Base-by-base conservation (phyloP, 2,888 invertebrate species). In the Nebria salina region DNA sequence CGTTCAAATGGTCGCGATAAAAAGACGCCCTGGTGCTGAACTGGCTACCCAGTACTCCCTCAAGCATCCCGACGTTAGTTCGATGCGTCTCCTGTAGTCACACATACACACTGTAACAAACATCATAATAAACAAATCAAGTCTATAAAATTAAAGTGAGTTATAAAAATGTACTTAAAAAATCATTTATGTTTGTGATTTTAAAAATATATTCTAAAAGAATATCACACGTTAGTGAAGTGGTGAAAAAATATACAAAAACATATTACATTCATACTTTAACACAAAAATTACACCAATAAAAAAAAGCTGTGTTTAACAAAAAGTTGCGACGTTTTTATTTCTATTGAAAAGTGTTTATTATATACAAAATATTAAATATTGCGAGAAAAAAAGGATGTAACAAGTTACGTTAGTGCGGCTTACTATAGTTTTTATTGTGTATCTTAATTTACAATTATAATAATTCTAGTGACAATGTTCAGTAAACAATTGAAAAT, bases 11-110 rank as follows among this genome's bases (percentile, higher is more conserved):
- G 65, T 8, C 15, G 20, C 73, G 81, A 72, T 81, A 81, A 76
- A 54, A 81, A 81, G 81, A 73, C 81, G 81, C 73, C 76, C 76
- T 76, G 76, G 65, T 75, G 54, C 66, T 75, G 26, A 42, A 26
- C 76, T 42, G 65, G 54, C 54, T 54, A 20, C 76, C 72, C 81
- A 76, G 81, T 81, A 54, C 68, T 68, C 72, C 81, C 76, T 42
- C 65, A 76, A 65, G 80, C 80, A 75, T 68, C 79, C 74, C 42
- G 80, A 65, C 80, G 80, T 26, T 26, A 15, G 70, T 70, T 73
- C 73, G 43, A 41, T 41, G 20, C 41, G 42, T 73, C 41, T 43
- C 43, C 43, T 20, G 73, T 73, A 70, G 34, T 26, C 20, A 70
- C 70, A 70, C 15, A 54, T 54, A 7, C 13, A 54, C 54, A 54